Evolutionary conservation across 2,888 invertebrate genomes (phyloP), one percentile per base, ranked within the genome.

Genomic region (Loripinus fragilis): DNA sequence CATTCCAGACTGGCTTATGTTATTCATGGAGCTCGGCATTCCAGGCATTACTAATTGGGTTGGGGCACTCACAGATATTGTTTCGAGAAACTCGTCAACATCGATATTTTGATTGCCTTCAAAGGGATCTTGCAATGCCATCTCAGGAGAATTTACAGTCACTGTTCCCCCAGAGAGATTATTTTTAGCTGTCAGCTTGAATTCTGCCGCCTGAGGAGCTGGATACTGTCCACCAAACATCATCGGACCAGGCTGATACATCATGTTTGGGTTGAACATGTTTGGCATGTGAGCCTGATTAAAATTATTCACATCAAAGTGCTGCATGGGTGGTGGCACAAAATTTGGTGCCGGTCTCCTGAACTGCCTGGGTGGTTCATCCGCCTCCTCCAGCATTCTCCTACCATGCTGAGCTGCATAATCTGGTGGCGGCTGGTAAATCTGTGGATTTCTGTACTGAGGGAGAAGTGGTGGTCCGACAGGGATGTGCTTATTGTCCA

Each of bases 341-440:
- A 66, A 42, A 42, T 38, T 66, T 66, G 38, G 41, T 20, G 66
- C 23, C n/a, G 38, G 23, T 42, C n/a, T 23, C 28, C n/a, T 23
- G 41, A 66, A 66, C 66, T 66, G 33, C 3, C 17, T 10, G 1
- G 66, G 23, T 15, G 60, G 60, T 20, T 60, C 17, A 60, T 60
- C 60, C 3, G 60, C 33, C 33, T 60, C 60, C 8, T 60, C 60
- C 30, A 60, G 60, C 60, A 60, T 60, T 60, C 60, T 60, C 33
- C 60, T 30, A 2, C 60, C 60, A 60, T 30, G 42, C 71, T 20
- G 65, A n/a, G 64, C 23, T 28, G 50, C 30, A 73, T 28, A 41
- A 45, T 38, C 48, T 64, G 67, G 45, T 55, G 60, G 50, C 48
- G 42, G 64, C 73, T 77, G 25, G 41, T 70, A 75, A 1, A 48